A percentile compares a stretch with the other conserved stretches of the same genome.
These are phyloP conservation scores for Shinisaurus crocodilurus DNA, from an alignment of 2,113 vertebrate genomes.

Conservation along the genomic window DNA sequence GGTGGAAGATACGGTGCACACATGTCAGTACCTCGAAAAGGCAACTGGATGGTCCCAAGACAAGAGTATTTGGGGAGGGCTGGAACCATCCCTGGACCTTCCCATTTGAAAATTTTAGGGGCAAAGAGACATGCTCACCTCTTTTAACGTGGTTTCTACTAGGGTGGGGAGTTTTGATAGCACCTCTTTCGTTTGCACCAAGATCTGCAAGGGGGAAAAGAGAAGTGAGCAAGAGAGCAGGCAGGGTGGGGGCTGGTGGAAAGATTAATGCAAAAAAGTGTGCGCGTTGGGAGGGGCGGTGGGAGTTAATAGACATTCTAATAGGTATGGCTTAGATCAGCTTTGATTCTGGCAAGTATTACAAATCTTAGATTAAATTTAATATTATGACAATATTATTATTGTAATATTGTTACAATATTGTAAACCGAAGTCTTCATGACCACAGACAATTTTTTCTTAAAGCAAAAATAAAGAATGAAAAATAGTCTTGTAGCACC, in stretches of 20 bases:
- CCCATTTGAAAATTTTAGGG: rapidly evolving
- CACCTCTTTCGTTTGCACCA: conserved; percentile 93
- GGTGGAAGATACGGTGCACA: no score
- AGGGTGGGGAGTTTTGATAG: conserved; percentile 91
- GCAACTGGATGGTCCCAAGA: neutral
- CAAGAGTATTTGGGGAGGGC: no score
- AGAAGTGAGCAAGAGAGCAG: rapidly evolving
- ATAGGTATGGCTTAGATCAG: neutral
- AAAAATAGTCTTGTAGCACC: neutral
- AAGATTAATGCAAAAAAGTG: neutral
- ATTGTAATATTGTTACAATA: no score
- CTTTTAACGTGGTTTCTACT: conserved; percentile 88
- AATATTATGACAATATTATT: no score
- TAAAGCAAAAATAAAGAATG: no score
- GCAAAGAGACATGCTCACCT: conserved; percentile 74
- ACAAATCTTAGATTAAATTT: no score
- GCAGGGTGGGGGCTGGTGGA: rapidly evolving
- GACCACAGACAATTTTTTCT: neutral
- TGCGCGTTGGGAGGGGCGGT: neutral
- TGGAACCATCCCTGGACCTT: rapidly evolving
- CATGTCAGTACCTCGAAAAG: neutral
- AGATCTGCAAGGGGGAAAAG: conserved; percentile 79
- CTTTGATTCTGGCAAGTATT: neutral
- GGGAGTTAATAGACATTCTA: neutral
- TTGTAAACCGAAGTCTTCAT: neutral